Evolutionary conservation across 1,140 invertebrate species (phyloP), one percentile per base, ranked within the genome.

Genomic region (Mycetomoellerius zeteki): DNA sequence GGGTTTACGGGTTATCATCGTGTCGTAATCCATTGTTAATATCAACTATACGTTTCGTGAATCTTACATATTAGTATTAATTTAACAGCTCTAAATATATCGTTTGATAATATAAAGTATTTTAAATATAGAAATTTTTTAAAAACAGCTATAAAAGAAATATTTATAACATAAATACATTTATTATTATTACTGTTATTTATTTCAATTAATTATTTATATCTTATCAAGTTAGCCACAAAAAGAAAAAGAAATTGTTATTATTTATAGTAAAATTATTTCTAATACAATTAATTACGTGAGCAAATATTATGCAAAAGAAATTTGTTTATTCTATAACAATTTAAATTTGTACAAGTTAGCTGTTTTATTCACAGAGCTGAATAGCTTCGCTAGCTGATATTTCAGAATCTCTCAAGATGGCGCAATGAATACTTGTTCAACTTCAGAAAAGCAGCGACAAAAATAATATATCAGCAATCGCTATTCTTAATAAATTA

Each of bases 281-380:
- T 3, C 8, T 77, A 65, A 78, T 21, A 37, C 19, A n/a, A 81
- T 37, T 21, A 16, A 37, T 80, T 71, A 21, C 16, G 3, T 0
- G 7, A 54, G 7, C 10, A 69, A 6, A 81, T 71, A 54, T 54
- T n/a, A 7, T 5, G 4, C 1, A 10, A 65, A 24, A 27, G 47
- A 37, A 37, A 71, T 0, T 1, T 14, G 19, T 81, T 71, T 72
- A 43, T 56, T 81, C 56, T 56, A n/a, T 16, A 37, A 56, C 14
- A 52, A 6, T 1, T 67, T 50, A 1, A 4, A 6, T 3, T 81
- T 27, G 14, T 71, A 56, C 5, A 37, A 69, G 24, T 54, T n/a
- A 6, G 37, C 78, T 81, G 78, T 71, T 81, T 81, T 81, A 81
- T 81, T 56, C 78, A 8, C 50, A 72, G 78, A 81, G 65, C 65